Conservation (phyloP, 2,888 invertebrate species). For the Agrochola lota region DNA sequence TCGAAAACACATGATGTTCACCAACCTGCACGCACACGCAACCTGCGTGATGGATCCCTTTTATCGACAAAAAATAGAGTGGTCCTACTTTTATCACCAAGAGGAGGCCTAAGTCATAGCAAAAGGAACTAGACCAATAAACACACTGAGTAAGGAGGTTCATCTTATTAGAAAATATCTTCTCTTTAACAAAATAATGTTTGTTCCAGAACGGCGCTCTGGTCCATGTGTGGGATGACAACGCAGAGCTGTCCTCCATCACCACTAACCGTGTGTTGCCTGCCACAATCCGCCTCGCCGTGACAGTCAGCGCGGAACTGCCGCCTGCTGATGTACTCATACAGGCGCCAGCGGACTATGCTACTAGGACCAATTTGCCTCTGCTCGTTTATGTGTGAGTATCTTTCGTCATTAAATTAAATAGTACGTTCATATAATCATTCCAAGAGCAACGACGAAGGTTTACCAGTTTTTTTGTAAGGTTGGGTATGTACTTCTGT, state of each 20-base stretch:
- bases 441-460: neutral
- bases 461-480: neutral
- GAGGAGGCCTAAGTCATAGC: no score
- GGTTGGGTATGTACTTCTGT: neutral
- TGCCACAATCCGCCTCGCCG: slow-evolving; percentile 89
- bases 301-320: slow-evolving; percentile 91
- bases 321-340: slow-evolving; percentile 94
- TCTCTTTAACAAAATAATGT: slow-evolving; percentile 17
- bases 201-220: slow-evolving; percentile 79
- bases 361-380: slow-evolving; percentile 93
- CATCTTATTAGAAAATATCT: no score
- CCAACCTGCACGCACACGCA: neutral
- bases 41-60: neutral
- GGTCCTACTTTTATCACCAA: neutral
- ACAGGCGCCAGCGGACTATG: slow-evolving; percentile 93
- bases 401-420: neutral
- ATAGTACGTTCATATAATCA: neutral
- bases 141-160: neutral
- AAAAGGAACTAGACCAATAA: neutral
- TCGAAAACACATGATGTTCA: neutral
- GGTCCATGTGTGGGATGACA: slow-evolving; percentile 92
- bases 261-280: slow-evolving; percentile 90
- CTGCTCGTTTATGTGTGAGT: slow-evolving; percentile 96
- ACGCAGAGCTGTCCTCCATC: slow-evolving; percentile 88
- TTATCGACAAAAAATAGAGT: neutral